Base-by-base conservation (phyloP, 2,888 invertebrate species). In the Dryocosmus kuriphilus region DNA sequence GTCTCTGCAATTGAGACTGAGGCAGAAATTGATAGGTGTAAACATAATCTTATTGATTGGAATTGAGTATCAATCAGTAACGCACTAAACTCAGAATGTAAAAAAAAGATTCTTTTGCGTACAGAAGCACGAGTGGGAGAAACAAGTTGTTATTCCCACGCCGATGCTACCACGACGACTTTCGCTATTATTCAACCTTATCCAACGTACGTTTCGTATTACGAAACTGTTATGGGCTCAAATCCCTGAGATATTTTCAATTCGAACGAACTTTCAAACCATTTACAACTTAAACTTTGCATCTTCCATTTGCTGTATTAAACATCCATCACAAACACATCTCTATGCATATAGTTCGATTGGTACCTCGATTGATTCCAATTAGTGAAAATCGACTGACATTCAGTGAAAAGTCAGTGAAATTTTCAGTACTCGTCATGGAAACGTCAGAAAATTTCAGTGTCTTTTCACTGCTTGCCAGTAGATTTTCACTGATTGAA, bases 141-240 rank as follows among this genome's bases (percentile, higher is more conserved):
- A 74, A 74, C 74, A 74, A 74, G 74, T 74, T 74, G 32, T 74
- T 75, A 75, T 75, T 75, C 74, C 74, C 74, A 75, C 74, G 74
- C 60, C 19, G 74, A 61, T 75, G 74, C 74, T 75, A 75, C 74
- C 38, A 75, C 74, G 60, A 57, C 38, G 38, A 73, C 74, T 75
- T 75, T 75, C 74, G 74, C 74, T 75, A 75, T 61, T 75, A 60
- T 75, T 41, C 41, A 75, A 75, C 74, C 41, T 61, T 24, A 75
- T 75, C 73, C 46, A 14, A 75, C 35, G 14, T n/a, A n/a, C n/a
- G n/a, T n/a, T n/a, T n/a, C n/a, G n/a, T 61, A 75, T 75, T 75
- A 61, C 74, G 51, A 71, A 71, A 71, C 67, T 41, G 38, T 65
- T 63, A 38, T 71, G 46, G 67, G 30, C 24, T 71, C 67, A n/a